A percentile compares a stretch with the other conserved stretches of the same genome.
Evolutionary conservation across 2,797 vertebrate genomes (phyloP).

Genomic region (Cyclopterus lumpus): DNA sequence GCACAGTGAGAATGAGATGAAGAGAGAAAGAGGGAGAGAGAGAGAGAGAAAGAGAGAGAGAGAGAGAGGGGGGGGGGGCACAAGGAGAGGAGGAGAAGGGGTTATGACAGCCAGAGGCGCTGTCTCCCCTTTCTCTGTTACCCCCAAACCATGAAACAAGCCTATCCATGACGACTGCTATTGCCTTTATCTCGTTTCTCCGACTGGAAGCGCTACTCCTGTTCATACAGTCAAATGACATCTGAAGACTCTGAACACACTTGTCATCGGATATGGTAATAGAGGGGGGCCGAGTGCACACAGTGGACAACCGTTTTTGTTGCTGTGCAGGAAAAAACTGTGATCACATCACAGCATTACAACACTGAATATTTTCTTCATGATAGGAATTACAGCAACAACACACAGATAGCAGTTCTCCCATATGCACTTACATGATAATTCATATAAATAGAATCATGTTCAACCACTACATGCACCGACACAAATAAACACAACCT

Average conservation of each 20-base stretch:
- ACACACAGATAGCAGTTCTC: constrained; percentile 3
- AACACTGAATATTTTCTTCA: constrained; percentile 15
- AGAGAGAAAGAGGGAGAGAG: constrained; percentile 43
- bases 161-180: constrained; percentile 65
- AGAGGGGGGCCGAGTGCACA: constrained; percentile 29
- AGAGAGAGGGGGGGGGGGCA: constrained; percentile 15
- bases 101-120: constrained; percentile 78
- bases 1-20: constrained; percentile 60
- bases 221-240: constrained; percentile 43
- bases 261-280: constrained; percentile 60
- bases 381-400: constrained; percentile 13
- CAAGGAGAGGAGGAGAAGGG: constrained; percentile 52
- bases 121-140: constrained; percentile 69
- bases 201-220: constrained; percentile 55
- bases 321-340: constrained; percentile 40
- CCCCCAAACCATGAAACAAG: constrained; percentile 70
- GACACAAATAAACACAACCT: constrained; percentile 11
- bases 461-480: constrained; percentile 2
- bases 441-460: not conserved
- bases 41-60: constrained; percentile 40
- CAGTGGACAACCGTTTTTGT: constrained; percentile 37
- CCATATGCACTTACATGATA: not conserved
- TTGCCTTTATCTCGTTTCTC: constrained; percentile 57
- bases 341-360: constrained; percentile 29
- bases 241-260: constrained; percentile 52